Evolutionary conservation across 2,113 vertebrate genomes (phyloP).

Genomic region (Semicossyphus pulcher): DNA sequence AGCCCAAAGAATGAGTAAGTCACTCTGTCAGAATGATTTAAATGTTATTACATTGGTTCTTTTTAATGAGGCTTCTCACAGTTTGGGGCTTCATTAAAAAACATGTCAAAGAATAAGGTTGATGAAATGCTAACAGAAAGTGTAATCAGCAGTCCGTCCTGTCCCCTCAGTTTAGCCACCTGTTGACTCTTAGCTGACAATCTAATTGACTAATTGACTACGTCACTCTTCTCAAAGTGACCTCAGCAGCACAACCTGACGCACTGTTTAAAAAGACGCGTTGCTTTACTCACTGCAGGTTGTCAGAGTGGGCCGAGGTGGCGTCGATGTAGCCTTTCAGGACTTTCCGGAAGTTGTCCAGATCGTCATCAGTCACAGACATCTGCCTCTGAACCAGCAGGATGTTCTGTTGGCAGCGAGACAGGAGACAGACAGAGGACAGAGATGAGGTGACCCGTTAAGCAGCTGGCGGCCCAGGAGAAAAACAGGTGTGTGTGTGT

Average conservation of each 20-base stretch:
- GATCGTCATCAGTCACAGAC: conserved; percentile 81
- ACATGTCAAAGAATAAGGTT: background rate
- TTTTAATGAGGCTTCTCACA: background rate
- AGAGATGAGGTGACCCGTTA: conserved; percentile 3
- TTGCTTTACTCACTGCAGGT: conserved; percentile 89
- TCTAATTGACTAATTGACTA: background rate
- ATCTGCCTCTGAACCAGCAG: conserved; percentile 95
- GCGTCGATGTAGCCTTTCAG: conserved; percentile 88
- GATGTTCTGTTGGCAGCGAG: conserved; percentile 86
- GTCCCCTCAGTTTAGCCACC: background rate
- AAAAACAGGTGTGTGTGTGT: background rate
- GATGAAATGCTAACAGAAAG: background rate
- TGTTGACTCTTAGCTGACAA: background rate
- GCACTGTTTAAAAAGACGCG: background rate
- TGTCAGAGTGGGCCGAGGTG: conserved; percentile 87
- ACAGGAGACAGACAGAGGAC: conserved; percentile 3
- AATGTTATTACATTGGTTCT: background rate
- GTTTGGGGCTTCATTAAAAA: conserved; percentile 14
- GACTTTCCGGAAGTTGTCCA: conserved; percentile 88
- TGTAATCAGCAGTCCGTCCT: background rate
- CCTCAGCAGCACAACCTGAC: conserved; percentile 8
- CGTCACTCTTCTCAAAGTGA: background rate
- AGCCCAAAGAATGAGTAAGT: background rate
- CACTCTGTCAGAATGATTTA: conserved; percentile 4
- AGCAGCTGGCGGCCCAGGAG: background rate